Percentiles rank a stretch among this genome's conserved stretches.
Conservation (phyloP, 2,797 vertebrate species). For the Chelon auratus region DNA sequence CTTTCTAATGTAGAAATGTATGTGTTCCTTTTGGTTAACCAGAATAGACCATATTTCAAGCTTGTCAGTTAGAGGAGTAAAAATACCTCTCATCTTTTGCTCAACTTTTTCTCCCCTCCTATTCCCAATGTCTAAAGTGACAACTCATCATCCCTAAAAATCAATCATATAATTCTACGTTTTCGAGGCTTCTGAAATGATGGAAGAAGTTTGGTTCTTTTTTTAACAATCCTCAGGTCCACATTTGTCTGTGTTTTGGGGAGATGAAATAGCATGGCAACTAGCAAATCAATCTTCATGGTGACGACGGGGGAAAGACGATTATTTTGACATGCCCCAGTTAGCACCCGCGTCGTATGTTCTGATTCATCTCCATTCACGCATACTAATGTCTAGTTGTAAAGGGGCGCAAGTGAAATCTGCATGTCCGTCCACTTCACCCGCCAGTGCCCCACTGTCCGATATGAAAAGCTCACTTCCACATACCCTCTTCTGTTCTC, state of each 20-base stretch:
- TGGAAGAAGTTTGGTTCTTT: slow-evolving; percentile 70
- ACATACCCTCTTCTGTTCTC: slow-evolving; percentile 37
- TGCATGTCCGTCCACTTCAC: slow-evolving; percentile 51
- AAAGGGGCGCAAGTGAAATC: slow-evolving; percentile 52
- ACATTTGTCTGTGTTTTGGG: slow-evolving; percentile 70
- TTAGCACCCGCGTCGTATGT: slow-evolving; percentile 65
- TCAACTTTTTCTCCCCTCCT: slow-evolving; percentile 72
- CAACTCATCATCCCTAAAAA: slow-evolving; percentile 84
- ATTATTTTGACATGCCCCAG: slow-evolving; percentile 79
- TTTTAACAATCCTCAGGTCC: slow-evolving; percentile 53
- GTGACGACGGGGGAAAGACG: slow-evolving; percentile 54
- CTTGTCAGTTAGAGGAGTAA: slow-evolving; percentile 93
- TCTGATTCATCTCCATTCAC: slow-evolving; percentile 53
- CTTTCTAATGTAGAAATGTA: slow-evolving; percentile 98
- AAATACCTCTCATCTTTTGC: slow-evolving; percentile 86
- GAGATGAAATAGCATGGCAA: slow-evolving; percentile 68
- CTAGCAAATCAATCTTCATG: slow-evolving; percentile 73
- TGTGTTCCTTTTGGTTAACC: slow-evolving; percentile 99
- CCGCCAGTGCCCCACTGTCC: slow-evolving; percentile 25
- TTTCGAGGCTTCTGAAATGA: slow-evolving; percentile 68
- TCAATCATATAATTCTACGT: slow-evolving; percentile 81
- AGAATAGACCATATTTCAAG: slow-evolving; percentile 97
- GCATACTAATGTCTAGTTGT: slow-evolving; percentile 11
- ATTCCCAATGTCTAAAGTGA: slow-evolving; percentile 79
- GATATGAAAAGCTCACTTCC: slow-evolving; percentile 57